These are phyloP conservation scores for Schizaphis graminum DNA, from an alignment of 2,888 invertebrate genomes.

Conservation along the genomic window DNA sequence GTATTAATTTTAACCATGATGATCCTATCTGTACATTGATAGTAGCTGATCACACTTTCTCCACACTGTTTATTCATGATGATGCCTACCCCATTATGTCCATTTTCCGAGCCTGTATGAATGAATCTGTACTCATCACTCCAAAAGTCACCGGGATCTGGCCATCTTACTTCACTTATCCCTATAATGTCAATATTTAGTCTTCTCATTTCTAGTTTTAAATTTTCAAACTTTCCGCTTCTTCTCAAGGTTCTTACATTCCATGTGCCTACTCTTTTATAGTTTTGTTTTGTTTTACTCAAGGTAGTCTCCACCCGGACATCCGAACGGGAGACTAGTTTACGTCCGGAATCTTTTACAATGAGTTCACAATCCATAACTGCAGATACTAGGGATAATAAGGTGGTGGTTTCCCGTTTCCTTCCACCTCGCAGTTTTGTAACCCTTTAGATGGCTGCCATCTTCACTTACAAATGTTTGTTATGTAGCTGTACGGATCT, in stretches of 20 bases:
- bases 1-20: slow-evolving; percentile 35
- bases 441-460: slow-evolving; percentile 49
- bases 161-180: slow-evolving; percentile 54
- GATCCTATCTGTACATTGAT: slow-evolving; percentile 39
- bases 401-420: slow-evolving; percentile 59
- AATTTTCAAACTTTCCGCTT: slow-evolving; percentile 60
- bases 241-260: slow-evolving; percentile 44
- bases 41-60: slow-evolving; percentile 34
- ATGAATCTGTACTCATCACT: slow-evolving; percentile 34
- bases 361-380: slow-evolving; percentile 48
- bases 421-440: slow-evolving; percentile 50
- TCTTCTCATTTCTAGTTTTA: slow-evolving; percentile 60
- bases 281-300: slow-evolving; percentile 48
- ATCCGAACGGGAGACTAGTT: slow-evolving; percentile 50
- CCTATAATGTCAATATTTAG: slow-evolving; percentile 54
- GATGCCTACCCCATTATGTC: slow-evolving; percentile 30
- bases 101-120: slow-evolving; percentile 15
- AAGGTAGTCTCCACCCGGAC: slow-evolving; percentile 47
- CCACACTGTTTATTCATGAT: slow-evolving; percentile 39
- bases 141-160: slow-evolving; percentile 32
- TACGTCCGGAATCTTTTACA: slow-evolving; percentile 47
- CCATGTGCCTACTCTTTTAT: slow-evolving; percentile 54
- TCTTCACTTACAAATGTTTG: slow-evolving; percentile 52
- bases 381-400: slow-evolving; percentile 61
- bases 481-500: slow-evolving; percentile 34